Evolutionary conservation across 2,113 vertebrate genomes (phyloP).

Genomic region (Cryptomyrus ogoouensis): DNA sequence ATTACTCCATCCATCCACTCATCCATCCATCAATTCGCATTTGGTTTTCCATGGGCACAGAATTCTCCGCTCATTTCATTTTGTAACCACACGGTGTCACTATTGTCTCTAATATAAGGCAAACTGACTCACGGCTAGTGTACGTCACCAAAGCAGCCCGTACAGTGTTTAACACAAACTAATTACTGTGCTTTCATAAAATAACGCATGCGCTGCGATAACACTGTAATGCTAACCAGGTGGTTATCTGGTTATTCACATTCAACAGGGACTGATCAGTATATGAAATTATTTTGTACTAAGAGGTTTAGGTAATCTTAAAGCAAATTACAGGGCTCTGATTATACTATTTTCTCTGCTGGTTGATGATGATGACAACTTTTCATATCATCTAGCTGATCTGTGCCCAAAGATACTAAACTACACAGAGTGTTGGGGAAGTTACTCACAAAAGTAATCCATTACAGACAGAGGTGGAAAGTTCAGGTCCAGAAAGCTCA

Average conservation of each 20-base stretch:
- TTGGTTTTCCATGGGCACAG: background rate
- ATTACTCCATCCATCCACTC: background rate
- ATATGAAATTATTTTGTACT: background rate
- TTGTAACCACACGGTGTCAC: background rate
- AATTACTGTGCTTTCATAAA: background rate
- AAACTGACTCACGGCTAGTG: background rate
- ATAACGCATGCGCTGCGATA: background rate
- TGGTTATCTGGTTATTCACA: background rate
- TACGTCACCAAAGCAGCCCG: background rate
- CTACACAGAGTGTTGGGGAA: background rate
- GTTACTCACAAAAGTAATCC: background rate
- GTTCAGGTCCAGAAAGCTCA: background rate
- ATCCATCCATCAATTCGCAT: background rate
- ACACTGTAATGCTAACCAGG: background rate
- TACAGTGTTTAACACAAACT: background rate
- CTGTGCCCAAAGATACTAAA: background rate
- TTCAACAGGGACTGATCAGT: background rate
- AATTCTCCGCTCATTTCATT: background rate
- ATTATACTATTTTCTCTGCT: background rate
- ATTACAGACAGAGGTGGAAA: background rate
- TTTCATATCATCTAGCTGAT: background rate
- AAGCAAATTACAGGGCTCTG: background rate
- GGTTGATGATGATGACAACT: background rate
- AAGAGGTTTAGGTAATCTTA: background rate
- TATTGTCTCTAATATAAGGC: background rate